phyloP scores from a whole-genome alignment of 2,797 vertebrate species.

The Phalanger gymnotis region DNA sequence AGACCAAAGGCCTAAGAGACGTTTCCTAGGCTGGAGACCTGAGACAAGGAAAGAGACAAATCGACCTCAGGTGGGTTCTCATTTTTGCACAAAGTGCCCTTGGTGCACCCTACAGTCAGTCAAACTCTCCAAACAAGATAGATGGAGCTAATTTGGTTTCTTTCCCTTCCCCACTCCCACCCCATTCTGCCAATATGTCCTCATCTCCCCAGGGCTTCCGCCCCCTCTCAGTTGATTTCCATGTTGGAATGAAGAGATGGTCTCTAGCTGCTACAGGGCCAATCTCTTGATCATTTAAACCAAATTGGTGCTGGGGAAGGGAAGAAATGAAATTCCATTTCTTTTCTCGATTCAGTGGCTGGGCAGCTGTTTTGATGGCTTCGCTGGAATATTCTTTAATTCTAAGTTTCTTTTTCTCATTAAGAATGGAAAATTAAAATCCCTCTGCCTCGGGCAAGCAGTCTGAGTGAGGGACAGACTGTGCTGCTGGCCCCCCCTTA shows the following conservation, averaged over 20 bases:
- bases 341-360: conserved; percentile 20
- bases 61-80: not conserved
- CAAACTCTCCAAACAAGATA: not conserved
- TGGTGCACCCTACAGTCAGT: not conserved
- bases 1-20: not conserved
- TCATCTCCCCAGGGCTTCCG: not conserved
- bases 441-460: conserved; percentile 53
- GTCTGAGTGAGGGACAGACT: conserved; percentile 57
- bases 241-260: not conserved
- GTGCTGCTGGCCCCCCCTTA: not conserved
- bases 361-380: conserved; percentile 56
- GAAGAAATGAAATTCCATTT: conserved; percentile 50
- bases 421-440: conserved; percentile 56
- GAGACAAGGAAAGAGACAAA: not conserved
- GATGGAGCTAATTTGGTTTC: not conserved
- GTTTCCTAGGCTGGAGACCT: not conserved
- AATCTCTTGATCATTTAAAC: conserved; percentile 1
- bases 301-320: not conserved
- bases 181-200: not conserved
- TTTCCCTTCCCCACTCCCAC: not conserved
- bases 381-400: conserved; percentile 66
- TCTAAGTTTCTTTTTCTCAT: conserved; percentile 59
- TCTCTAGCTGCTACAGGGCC: not conserved
- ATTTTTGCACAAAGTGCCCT: not conserved
- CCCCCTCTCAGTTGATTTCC: not conserved